Percentiles rank a stretch among this genome's conserved stretches.
Conservation (phyloP, 2,797 vertebrate genomes). For the Pangasius larnaudii region DNA sequence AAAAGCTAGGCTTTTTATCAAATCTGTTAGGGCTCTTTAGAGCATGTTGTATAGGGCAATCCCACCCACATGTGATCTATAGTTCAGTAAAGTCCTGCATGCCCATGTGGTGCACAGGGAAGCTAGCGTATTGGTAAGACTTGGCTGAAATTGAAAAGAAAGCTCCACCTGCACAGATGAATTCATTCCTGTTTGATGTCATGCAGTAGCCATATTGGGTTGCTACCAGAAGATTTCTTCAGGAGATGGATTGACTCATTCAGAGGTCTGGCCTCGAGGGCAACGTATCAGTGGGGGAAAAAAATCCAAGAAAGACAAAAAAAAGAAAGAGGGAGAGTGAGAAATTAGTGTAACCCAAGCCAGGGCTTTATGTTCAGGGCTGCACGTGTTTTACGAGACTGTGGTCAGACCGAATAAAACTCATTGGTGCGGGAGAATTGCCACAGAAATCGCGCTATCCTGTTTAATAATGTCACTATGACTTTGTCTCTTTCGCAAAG, state of each 20-base stretch:
- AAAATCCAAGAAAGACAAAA: constrained; percentile 58
- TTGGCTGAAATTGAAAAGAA: constrained; percentile 28
- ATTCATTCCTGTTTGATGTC: constrained; percentile 26
- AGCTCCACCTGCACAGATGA: constrained; percentile 37
- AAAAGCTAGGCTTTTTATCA: constrained; percentile 4
- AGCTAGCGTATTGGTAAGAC: constrained; percentile 5
- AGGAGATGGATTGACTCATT: constrained; percentile 33
- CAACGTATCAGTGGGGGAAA: constrained; percentile 27
- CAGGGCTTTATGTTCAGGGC: constrained; percentile 69
- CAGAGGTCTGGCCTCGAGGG: constrained; percentile 37
- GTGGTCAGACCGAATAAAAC: constrained; percentile 79
- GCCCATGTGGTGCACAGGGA: constrained; percentile 40
- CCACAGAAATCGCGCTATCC: constrained; percentile 73
- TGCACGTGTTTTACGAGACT: constrained; percentile 74
- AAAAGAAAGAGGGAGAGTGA: constrained; percentile 58
- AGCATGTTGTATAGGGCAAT: constrained; percentile 50
- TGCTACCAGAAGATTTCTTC: constrained; percentile 34
- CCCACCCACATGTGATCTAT: constrained; percentile 57
- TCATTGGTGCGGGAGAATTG: constrained; percentile 72
- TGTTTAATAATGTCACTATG: constrained; percentile 82
- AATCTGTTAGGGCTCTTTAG: constrained; percentile 15
- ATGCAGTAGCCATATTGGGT: constrained; percentile 36
- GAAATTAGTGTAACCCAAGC: constrained; percentile 74
- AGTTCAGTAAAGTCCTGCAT: constrained; percentile 52
- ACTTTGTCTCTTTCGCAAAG: constrained; percentile 70